Evolutionary conservation across 2,888 invertebrate genomes (phyloP).

Genomic region (Nipponacmea schrenckii): DNA sequence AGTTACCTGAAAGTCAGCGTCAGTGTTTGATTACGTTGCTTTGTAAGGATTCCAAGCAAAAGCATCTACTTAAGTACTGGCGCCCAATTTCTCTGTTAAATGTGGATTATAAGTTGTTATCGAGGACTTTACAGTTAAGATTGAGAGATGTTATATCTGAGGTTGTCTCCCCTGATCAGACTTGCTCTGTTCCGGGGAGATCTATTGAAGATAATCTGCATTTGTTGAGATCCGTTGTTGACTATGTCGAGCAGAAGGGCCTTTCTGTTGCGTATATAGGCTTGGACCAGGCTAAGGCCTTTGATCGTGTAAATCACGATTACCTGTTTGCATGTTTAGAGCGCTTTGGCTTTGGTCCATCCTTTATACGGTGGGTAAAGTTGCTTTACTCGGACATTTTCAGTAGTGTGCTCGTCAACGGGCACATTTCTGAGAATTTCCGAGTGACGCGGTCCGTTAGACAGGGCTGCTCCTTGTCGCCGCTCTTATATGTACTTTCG

Average conservation of each 20-base stretch:
- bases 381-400: conserved; percentile 34
- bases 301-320: conserved; percentile 33
- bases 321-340: conserved; percentile 31
- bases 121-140: conserved; percentile 35
- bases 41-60: too few species aligned
- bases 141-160: conserved; percentile 28
- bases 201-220: too few species aligned
- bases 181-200: too few species aligned
- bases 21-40: too few species aligned
- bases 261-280: conserved; percentile 31
- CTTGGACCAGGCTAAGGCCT: conserved; percentile 44
- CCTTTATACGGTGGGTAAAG: conserved; percentile 35
- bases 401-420: conserved; percentile 34
- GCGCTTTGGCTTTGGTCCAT: conserved; percentile 35
- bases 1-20: too few species aligned
- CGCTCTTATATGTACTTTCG: neutral
- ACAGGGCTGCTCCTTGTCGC: neutral
- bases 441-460: neutral
- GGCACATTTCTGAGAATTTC: conserved; percentile 24
- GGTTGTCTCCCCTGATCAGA: conserved; percentile 32
- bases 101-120: too few species aligned
- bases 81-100: too few species aligned
- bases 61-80: too few species aligned
- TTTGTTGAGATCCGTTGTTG: conserved; percentile 32
- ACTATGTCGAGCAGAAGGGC: conserved; percentile 38